A percentile compares a stretch with the other conserved stretches of the same genome.
Evolutionary conservation across 2,797 vertebrate species (phyloP).

Genomic region (Hyperoplus lanceolatus): DNA sequence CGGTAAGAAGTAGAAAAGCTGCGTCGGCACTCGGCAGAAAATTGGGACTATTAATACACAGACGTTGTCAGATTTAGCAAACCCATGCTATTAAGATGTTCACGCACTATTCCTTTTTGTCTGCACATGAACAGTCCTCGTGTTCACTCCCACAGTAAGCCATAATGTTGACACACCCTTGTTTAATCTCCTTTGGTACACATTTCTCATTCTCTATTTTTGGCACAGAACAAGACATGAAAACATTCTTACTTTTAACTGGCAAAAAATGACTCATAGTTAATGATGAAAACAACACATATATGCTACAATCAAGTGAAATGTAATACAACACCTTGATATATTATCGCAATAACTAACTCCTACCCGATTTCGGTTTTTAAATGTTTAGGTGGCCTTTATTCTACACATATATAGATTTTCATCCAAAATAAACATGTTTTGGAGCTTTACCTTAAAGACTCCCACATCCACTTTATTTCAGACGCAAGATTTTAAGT

Average conservation of each 20-base stretch:
- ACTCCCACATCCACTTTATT: slow-evolving; percentile 1
- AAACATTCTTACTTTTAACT: background rate
- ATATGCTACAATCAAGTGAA: background rate
- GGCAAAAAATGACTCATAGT: background rate
- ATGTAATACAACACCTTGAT: background rate
- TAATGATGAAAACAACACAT: background rate
- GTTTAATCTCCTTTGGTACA: slow-evolving; percentile 38
- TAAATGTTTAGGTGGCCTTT: background rate
- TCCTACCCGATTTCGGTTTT: background rate
- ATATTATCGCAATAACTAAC: background rate
- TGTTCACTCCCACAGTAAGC: slow-evolving; percentile 33
- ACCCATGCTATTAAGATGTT: slow-evolving; percentile 13
- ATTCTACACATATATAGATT: background rate
- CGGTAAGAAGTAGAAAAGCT: background rate
- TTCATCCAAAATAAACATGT: background rate
- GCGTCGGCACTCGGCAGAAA: slow-evolving; percentile 1
- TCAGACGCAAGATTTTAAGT: background rate
- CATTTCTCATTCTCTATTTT: background rate
- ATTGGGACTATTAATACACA: slow-evolving; percentile 1
- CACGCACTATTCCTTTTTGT: background rate
- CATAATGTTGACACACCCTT: slow-evolving; percentile 24
- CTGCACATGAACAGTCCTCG: slow-evolving; percentile 3
- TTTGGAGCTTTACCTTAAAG: background rate
- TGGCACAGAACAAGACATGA: background rate
- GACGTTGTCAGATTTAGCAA: slow-evolving; percentile 36